A percentile compares a stretch with the other conserved stretches of the same genome.
These are phyloP conservation scores for Dipus sagitta DNA, from an alignment of 2,797 vertebrate species.

Conservation along the genomic window DNA sequence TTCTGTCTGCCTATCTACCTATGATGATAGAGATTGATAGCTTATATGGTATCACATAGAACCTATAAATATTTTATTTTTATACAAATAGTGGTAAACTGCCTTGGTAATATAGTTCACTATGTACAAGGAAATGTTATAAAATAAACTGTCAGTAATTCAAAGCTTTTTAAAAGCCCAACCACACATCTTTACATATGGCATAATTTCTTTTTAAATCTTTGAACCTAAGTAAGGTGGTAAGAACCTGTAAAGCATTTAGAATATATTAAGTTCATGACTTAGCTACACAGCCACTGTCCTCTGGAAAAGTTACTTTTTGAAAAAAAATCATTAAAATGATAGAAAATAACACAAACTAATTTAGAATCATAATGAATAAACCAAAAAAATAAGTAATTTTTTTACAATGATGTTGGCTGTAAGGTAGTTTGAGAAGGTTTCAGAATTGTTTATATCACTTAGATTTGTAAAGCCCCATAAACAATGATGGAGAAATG, in stretches of 20 bases:
- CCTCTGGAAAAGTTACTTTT: background rate
- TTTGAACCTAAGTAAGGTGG: background rate
- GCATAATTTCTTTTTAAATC: constrained; percentile 12
- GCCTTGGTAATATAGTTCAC: constrained; percentile 7
- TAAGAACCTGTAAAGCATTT: constrained; percentile 24
- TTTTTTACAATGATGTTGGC: background rate
- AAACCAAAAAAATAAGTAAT: background rate
- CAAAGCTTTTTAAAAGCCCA: background rate
- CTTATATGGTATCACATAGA: background rate
- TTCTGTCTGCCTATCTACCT: background rate
- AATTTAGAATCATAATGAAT: constrained; percentile 14
- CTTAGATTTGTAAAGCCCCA: background rate
- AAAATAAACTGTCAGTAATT: background rate
- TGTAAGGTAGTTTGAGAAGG: constrained; percentile 57
- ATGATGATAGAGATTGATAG: background rate
- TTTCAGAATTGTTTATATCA: background rate
- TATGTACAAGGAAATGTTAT: background rate
- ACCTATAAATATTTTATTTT: background rate
- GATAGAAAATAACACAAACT: constrained; percentile 44
- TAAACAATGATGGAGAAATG: background rate
- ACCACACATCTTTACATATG: background rate
- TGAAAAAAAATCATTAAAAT: constrained; percentile 60
- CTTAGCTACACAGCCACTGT: background rate
- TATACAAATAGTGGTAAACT: background rate
- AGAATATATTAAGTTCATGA: background rate